These are phyloP conservation scores for Drosophila multiciliata DNA, from an alignment of 2,888 invertebrate species.

Conservation along the genomic window DNA sequence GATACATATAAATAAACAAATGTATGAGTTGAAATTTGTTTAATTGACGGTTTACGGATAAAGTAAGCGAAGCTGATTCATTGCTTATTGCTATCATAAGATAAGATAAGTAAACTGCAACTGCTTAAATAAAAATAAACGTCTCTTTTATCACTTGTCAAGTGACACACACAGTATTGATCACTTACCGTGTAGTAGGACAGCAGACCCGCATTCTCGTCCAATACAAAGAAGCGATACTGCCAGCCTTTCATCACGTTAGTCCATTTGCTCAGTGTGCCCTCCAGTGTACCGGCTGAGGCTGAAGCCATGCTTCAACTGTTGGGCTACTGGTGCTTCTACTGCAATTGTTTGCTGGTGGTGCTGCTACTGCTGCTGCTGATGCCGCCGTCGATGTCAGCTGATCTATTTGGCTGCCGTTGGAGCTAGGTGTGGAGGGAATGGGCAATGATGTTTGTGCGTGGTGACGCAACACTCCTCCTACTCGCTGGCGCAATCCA, in stretches of 20 bases:
- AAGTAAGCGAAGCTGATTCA: conserved; percentile 18
- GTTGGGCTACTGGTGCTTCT: conserved; percentile 14
- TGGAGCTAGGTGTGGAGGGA: conserved; percentile 10
- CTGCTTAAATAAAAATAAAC: conserved; percentile 38
- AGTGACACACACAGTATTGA: conserved; percentile 12
- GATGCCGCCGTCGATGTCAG: conserved; percentile 42
- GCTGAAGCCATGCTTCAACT: conserved; percentile 49
- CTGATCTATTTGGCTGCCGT: conserved; percentile 43
- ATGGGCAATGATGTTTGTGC: conserved; percentile 17
- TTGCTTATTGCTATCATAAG: conserved; percentile 26
- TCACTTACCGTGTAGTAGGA: conserved; percentile 98
- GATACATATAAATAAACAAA: not conserved
- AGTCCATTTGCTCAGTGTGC: conserved; percentile 85
- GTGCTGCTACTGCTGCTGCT: conserved; percentile 12
- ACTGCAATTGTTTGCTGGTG: not conserved
- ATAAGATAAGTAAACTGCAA: conserved; percentile 51
- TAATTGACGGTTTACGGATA: conserved; percentile 31
- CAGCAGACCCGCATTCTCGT: conserved; percentile 97
- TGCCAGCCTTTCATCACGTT: conserved; percentile 93
- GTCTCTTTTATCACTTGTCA: conserved; percentile 15
- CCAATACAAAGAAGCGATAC: conserved; percentile 99
- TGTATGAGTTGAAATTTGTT: conserved; percentile 34
- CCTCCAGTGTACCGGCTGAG: conserved; percentile 81
- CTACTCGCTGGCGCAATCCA: conserved; percentile 39
- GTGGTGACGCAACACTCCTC: conserved; percentile 48